Percentiles rank a stretch among this genome's conserved stretches.
phyloP scores from a whole-genome alignment of 2,113 vertebrate species.

The Ameiurus melas region DNA sequence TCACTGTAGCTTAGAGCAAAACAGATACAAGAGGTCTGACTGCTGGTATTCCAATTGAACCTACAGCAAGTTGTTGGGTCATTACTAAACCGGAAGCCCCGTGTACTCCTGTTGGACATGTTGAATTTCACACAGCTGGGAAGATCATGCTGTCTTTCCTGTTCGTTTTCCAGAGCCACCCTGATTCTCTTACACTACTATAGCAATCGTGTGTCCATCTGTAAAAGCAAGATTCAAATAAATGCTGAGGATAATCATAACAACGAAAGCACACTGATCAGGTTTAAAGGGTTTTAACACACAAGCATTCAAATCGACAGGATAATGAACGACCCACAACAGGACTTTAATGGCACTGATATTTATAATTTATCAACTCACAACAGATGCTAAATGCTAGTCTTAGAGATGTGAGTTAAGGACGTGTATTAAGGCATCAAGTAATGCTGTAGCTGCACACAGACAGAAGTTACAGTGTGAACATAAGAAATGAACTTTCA shows the following conservation, averaged over 20 bases:
- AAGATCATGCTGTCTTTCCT: neutral
- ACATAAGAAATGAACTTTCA: neutral
- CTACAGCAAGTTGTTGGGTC: neutral
- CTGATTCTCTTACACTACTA: neutral
- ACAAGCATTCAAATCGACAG: neutral
- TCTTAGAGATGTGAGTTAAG: neutral
- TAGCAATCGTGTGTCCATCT: neutral
- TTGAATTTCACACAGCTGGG: neutral
- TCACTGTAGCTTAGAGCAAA: neutral
- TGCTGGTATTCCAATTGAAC: neutral
- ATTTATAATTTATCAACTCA: constrained; percentile 20
- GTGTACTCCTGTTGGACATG: neutral
- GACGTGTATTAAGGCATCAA: neutral
- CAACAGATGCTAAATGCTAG: constrained; percentile 11
- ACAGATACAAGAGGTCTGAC: neutral
- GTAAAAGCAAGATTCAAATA: neutral
- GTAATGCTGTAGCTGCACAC: neutral
- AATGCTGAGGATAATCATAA: neutral
- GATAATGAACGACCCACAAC: neutral
- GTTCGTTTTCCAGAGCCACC: neutral
- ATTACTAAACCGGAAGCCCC: neutral
- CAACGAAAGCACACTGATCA: neutral
- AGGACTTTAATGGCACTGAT: neutral
- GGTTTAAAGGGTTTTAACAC: neutral
- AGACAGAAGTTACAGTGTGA: neutral